phyloP scores from a whole-genome alignment of 2,113 vertebrate genomes.

The Aptenodytes patagonicus region DNA sequence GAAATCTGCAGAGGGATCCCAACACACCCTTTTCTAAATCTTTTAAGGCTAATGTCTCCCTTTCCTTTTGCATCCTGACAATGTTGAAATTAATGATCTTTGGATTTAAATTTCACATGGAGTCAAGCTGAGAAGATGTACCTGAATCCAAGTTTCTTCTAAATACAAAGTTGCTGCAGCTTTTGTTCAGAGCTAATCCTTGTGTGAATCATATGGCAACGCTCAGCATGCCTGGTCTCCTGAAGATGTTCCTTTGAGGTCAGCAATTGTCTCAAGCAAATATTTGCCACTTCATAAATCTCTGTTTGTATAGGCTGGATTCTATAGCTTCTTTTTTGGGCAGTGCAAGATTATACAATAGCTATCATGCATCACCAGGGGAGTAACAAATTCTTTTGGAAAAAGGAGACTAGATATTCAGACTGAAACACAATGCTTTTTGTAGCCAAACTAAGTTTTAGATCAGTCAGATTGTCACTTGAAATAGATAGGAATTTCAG shows the following conservation, averaged over 20 bases:
- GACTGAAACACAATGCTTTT: not conserved
- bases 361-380: slow-evolving; percentile 20
- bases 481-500: not conserved
- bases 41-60: slow-evolving; percentile 5
- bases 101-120: slow-evolving; percentile 38
- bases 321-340: not conserved
- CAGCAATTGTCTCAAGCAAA: slow-evolving; percentile 51
- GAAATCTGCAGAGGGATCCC: not conserved
- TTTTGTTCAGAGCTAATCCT: slow-evolving; percentile 31
- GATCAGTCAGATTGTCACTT: not conserved
- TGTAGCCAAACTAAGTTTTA: slow-evolving; percentile 9
- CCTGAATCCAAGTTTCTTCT: slow-evolving; percentile 51
- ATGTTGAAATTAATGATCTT: not conserved
- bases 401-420: not conserved
- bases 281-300: slow-evolving; percentile 56
- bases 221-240: slow-evolving; percentile 42
- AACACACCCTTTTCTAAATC: not conserved
- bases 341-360: not conserved
- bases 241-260: slow-evolving; percentile 54
- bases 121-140: slow-evolving; percentile 33
- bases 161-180: slow-evolving; percentile 12
- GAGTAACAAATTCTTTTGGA: slow-evolving; percentile 10
- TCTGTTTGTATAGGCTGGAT: slow-evolving; percentile 33
- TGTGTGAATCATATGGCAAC: slow-evolving; percentile 41
- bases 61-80: slow-evolving; percentile 4